Evolutionary conservation across 2,888 invertebrate species (phyloP), one percentile per base, ranked within the genome.

Genomic region (Agriotes lineatus): DNA sequence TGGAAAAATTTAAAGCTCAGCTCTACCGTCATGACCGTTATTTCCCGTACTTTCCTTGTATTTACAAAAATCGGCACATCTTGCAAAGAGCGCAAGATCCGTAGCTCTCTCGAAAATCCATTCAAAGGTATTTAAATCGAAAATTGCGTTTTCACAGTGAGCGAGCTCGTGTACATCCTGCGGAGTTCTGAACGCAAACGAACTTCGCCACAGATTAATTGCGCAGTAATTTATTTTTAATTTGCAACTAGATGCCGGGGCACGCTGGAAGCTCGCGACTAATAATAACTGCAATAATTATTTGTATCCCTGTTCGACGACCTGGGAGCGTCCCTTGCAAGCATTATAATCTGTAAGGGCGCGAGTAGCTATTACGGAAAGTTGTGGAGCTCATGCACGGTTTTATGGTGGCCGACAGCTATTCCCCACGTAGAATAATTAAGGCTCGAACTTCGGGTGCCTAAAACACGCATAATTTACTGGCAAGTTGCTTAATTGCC

Each of bases 381-480:
- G 42, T 42, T 42, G 42, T 18, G 9, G 42, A 16, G 14, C 14
- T 42, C 48, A 48, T 25, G 48, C 12, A 12, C 16, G 14, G 42
- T 12, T 42, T 33, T 22, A 14, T 39, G 12, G 57, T 19, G 20
- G 2, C 16, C 39, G 37, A 57, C 20, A 22, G 20, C 35, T 19
- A 42, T 57, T 37, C 14, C 35, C 39, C 22, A 57, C 57, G 20
- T 57, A 57, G 37, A 57, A 39, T 57, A 57, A 57, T 39, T 57
- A 57, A 57, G 54, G 19, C 16, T 37, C 42, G 42, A 42, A 42
- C 42, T 42, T 42, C 16, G 14, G 42, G 42, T 42, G 30, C 19
- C 42, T 42, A 42, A 42, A 42, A 42, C 42, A 42, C 42, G 42
- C 42, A 42, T 42, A 42, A 42, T 42, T 42, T 42, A 42, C 42